phyloP scores from a whole-genome alignment of 2,113 vertebrate species.

The Mobula hypostoma region DNA sequence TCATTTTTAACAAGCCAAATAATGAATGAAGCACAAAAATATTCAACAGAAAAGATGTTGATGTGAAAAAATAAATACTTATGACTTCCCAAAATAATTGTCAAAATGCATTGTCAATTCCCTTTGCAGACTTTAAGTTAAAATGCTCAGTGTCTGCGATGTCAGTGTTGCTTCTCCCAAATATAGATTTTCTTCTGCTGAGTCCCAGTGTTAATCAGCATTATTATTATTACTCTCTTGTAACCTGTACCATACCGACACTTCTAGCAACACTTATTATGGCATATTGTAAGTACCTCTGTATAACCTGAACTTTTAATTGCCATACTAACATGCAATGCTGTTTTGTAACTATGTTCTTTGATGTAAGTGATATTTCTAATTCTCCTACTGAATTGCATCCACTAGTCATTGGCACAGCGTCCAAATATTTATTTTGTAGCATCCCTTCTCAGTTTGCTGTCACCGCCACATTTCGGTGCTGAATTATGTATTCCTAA shows the following conservation, averaged over 20 bases:
- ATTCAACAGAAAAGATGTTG: not conserved
- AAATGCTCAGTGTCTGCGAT: not conserved
- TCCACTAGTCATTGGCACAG: not conserved
- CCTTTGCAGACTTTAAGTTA: not conserved
- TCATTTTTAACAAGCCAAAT: not conserved
- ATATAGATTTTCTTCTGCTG: not conserved
- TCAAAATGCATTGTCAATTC: not conserved
- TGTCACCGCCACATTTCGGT: not conserved
- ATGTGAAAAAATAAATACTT: constrained; percentile 4
- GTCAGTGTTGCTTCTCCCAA: not conserved
- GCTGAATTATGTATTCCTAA: not conserved
- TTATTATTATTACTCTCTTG: not conserved
- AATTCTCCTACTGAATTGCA: not conserved
- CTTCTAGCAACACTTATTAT: not conserved
- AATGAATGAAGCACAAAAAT: not conserved
- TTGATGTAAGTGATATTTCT: not conserved
- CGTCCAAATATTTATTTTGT: not conserved
- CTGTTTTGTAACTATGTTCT: not conserved
- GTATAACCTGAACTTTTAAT: not conserved
- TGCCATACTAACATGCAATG: not conserved
- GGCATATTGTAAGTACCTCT: not conserved
- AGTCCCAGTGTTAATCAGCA: not conserved
- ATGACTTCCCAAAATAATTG: not conserved
- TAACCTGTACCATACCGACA: not conserved
- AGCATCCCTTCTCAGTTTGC: not conserved